Evolutionary conservation across 2,888 invertebrate genomes (phyloP).

Genomic region (Lottia scabra): DNA sequence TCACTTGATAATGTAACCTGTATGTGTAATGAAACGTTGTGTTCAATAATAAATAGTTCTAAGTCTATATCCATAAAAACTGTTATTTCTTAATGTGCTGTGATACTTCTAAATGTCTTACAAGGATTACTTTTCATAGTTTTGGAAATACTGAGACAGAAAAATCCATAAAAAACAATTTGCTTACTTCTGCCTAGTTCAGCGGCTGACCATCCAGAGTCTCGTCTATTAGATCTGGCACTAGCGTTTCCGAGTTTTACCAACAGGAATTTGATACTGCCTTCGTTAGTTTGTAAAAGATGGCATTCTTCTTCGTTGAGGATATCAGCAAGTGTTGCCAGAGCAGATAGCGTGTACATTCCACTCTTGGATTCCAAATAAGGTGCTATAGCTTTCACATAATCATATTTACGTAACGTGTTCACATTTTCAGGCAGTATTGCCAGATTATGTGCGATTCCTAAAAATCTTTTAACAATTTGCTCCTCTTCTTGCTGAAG

Average conservation of each 20-base stretch:
- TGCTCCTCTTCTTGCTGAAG: conserved; percentile 8
- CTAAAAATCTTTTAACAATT: conserved; percentile 7
- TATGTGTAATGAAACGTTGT: too few species aligned
- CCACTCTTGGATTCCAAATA: conserved; percentile 33
- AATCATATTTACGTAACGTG: conserved; percentile 21
- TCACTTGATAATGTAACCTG: too few species aligned
- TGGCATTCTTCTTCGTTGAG: conserved; percentile 44
- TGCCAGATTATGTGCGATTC: conserved; percentile 29
- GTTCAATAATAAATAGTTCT: too few species aligned
- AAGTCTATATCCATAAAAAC: too few species aligned
- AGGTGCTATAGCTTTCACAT: conserved; percentile 28
- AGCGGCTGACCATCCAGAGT: conserved; percentile 33
- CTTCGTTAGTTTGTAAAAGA: conserved; percentile 31
- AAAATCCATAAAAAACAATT: too few species aligned
- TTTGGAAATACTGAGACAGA: too few species aligned
- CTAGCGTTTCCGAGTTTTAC: conserved; percentile 24
- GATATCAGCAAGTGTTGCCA: conserved; percentile 42
- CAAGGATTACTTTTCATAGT: too few species aligned
- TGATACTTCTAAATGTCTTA: too few species aligned
- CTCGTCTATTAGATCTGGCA: conserved; percentile 10
- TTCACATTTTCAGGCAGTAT: conserved; percentile 18
- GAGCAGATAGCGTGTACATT: conserved; percentile 27
- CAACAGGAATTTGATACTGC: conserved; percentile 32
- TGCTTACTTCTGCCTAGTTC: conserved; percentile 37
- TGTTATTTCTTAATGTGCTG: too few species aligned